Conservation (phyloP, 1,140 invertebrate species). For the Galendromus occidentalis region DNA sequence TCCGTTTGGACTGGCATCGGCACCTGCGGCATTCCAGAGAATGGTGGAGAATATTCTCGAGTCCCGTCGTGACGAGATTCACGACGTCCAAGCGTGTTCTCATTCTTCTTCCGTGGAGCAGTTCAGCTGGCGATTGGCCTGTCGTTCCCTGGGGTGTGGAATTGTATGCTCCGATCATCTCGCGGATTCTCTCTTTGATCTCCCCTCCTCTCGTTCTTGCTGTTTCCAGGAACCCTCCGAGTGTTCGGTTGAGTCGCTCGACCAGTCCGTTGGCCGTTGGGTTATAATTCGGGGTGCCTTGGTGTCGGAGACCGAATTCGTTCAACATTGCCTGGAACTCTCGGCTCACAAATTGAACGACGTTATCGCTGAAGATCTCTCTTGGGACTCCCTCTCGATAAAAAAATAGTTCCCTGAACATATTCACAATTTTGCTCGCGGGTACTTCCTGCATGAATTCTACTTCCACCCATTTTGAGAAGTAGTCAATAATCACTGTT, state of each 20-base stretch:
- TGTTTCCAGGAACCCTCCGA: background rate
- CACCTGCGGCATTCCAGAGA: no score
- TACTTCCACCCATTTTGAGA: slow-evolving; percentile 15
- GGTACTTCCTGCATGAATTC: slow-evolving; percentile 9
- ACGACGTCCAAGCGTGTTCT: background rate
- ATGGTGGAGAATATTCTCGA: background rate
- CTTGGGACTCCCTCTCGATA: slow-evolving; percentile 10
- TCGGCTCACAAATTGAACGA: slow-evolving; percentile 14
- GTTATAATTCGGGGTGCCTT: background rate
- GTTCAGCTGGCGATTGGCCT: background rate
- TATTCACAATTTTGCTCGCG: slow-evolving; percentile 11
- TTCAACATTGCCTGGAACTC: slow-evolving; percentile 11
- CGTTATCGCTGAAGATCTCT: slow-evolving; percentile 13
- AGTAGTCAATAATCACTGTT: slow-evolving; percentile 14
- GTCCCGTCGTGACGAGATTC: no score
- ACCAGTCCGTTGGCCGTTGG: background rate
- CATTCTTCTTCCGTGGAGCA: background rate
- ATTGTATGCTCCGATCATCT: background rate
- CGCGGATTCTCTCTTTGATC: background rate
- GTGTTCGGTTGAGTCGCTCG: background rate
- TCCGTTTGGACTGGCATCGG: no score
- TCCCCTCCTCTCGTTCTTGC: background rate
- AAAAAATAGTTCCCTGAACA: slow-evolving; percentile 14
- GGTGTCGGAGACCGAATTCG: background rate
- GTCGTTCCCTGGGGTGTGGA: slow-evolving; percentile 7